Conservation (phyloP, 2,797 vertebrate species). For the Enteromius fasciolatus region DNA sequence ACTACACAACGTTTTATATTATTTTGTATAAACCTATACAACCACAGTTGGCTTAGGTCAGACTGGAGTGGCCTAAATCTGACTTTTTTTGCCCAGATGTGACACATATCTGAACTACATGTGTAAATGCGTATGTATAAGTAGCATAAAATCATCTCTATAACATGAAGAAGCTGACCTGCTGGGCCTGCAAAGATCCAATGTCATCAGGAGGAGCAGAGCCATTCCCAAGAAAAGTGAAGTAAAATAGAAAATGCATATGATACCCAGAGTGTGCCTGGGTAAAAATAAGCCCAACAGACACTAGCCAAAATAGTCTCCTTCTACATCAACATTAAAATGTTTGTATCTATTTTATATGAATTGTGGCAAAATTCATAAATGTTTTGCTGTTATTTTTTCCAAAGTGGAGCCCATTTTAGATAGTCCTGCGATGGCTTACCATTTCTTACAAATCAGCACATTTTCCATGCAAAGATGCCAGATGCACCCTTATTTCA, state of each 20-base stretch:
- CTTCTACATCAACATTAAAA: not conserved
- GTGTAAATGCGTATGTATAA: not conserved
- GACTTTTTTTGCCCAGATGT: no score
- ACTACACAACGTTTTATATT: not conserved
- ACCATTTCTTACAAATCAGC: slow-evolving; percentile 28
- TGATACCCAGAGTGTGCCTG: slow-evolving; percentile 61
- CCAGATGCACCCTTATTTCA: slow-evolving; percentile 16
- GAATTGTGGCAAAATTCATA: not conserved
- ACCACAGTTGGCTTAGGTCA: not conserved
- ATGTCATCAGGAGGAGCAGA: slow-evolving; percentile 66
- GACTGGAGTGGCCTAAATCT: no score
- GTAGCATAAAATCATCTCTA: not conserved
- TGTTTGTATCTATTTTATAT: not conserved
- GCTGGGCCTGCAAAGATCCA: slow-evolving; percentile 70
- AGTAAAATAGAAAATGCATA: slow-evolving; percentile 62
- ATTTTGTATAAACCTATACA: not conserved
- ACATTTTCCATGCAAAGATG: slow-evolving; percentile 73
- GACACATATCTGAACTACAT: not conserved
- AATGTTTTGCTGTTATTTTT: not conserved
- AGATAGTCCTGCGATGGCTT: slow-evolving; percentile 48
- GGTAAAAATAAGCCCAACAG: slow-evolving; percentile 38
- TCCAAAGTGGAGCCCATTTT: slow-evolving; percentile 44
- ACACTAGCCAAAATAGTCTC: slow-evolving; percentile 48
- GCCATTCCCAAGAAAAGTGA: slow-evolving; percentile 61
- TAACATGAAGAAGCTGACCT: slow-evolving; percentile 73